Percentiles rank a stretch among this genome's conserved stretches.
phyloP scores from a whole-genome alignment of 1,140 invertebrate genomes.

The Ceratosolen solmsi region DNA sequence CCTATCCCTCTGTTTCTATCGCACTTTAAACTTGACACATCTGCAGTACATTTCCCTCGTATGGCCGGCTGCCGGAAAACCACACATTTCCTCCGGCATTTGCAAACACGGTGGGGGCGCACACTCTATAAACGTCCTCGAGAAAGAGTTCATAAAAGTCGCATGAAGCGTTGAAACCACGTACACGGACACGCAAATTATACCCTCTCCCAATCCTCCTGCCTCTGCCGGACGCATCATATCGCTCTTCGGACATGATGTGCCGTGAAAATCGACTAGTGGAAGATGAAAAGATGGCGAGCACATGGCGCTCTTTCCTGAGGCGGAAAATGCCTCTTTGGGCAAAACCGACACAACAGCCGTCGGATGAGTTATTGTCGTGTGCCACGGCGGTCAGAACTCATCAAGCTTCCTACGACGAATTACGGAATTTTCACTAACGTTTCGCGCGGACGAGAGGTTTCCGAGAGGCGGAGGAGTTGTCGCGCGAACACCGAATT shows the following conservation, averaged over 20 bases:
- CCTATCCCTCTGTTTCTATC: conserved; percentile 22
- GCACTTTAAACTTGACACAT: conserved; percentile 39
- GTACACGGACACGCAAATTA: conserved; percentile 21
- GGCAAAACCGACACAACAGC: not conserved
- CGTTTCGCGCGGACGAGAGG: not conserved
- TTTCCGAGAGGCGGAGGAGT: not conserved
- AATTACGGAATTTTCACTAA: conserved; percentile 46
- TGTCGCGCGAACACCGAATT: not conserved
- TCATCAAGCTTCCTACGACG: not conserved
- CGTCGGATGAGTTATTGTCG: conserved; percentile 50
- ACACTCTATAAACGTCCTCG: not conserved
- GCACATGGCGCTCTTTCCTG: conserved; percentile 28
- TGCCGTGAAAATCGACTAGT: conserved; percentile 29
- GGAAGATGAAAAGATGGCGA: conserved; percentile 17
- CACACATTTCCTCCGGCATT: conserved; percentile 54
- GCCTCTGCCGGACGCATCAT: not conserved
- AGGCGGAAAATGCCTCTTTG: conserved; percentile 1
- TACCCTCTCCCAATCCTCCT: not conserved
- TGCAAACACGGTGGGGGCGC: conserved; percentile 53
- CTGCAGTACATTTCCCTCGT: conserved; percentile 54
- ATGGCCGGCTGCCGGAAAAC: conserved; percentile 51
- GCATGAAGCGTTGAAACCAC: not conserved
- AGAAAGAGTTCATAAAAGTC: conserved; percentile 38
- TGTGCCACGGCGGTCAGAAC: not conserved
- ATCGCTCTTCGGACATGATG: not conserved